Percentiles rank a stretch among this genome's conserved stretches.
Evolutionary conservation across 92 coral and sea anemone species (phyloP).

Genomic region (Muricea muricata): DNA sequence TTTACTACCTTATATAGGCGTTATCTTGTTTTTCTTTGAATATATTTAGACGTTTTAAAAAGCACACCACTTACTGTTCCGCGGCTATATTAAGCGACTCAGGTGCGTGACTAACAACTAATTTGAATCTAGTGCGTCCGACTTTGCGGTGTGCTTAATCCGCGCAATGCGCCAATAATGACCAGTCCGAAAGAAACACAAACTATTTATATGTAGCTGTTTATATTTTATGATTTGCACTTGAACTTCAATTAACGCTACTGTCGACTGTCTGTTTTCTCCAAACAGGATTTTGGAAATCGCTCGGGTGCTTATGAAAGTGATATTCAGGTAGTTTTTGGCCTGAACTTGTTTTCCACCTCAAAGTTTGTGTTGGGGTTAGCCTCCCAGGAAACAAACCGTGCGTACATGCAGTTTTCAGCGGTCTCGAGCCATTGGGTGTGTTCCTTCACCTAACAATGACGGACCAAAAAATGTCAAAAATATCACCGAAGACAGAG

Average conservation of each 20-base stretch:
- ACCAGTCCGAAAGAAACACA: background rate
- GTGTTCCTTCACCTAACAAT: background rate
- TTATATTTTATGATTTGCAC: background rate
- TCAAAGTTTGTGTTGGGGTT: conserved; percentile 6
- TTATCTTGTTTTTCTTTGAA: background rate
- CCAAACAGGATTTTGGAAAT: background rate
- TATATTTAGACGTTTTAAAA: background rate
- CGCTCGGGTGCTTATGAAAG: background rate
- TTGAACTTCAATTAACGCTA: background rate
- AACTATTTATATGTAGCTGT: background rate
- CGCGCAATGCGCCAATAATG: conserved; percentile 3
- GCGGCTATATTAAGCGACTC: background rate
- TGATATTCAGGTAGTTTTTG: background rate
- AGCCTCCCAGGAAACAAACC: background rate
- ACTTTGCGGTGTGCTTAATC: background rate
- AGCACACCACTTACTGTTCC: background rate
- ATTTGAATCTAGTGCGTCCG: background rate
- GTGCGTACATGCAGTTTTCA: background rate
- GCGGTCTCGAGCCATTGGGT: background rate
- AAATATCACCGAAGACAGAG: background rate
- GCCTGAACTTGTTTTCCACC: background rate
- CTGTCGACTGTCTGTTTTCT: background rate
- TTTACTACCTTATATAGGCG: background rate
- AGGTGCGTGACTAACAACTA: background rate
- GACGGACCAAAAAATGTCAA: conserved; percentile 12